Conservation (phyloP, 2,888 invertebrate species). For the Ophion costatus region DNA sequence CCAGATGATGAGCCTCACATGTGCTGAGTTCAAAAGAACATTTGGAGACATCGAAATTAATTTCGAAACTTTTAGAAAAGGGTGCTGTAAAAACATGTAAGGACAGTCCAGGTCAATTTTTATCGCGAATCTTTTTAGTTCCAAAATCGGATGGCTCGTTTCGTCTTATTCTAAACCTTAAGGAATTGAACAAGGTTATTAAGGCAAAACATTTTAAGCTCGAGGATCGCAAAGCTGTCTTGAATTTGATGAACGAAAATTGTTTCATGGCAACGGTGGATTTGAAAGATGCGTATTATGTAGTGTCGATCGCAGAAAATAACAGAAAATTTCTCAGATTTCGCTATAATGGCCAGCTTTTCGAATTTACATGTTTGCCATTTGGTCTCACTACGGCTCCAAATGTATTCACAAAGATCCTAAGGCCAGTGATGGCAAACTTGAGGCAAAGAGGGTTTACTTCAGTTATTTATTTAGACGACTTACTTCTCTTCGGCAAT, state of each 20-base stretch:
- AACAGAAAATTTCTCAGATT: no score
- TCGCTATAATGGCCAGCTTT: no score
- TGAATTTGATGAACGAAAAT: conserved; percentile 35
- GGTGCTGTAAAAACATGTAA: conserved; percentile 36
- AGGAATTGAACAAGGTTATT: conserved; percentile 52
- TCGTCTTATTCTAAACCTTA: conserved; percentile 4
- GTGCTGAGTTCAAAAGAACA: no score
- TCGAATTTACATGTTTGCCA: no score
- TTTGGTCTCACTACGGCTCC: conserved; percentile 62
- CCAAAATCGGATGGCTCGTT: conserved; percentile 32
- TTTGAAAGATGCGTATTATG: no score
- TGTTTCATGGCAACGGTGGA: no score
- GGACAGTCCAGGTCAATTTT: conserved; percentile 25
- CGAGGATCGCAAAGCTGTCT: conserved; percentile 49
- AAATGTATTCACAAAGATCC: conserved; percentile 71
- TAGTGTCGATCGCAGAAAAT: no score
- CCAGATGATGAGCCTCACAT: conserved; percentile 5
- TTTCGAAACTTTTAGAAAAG: no score
- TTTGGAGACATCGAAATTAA: no score
- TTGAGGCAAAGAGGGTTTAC: conserved; percentile 26
- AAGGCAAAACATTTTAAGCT: conserved; percentile 61
- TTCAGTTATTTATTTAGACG: conserved; percentile 52
- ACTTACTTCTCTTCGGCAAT: conserved; percentile 31
- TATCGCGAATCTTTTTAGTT: conserved; percentile 43
- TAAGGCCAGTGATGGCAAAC: conserved; percentile 55